Conservation (phyloP, 2,797 vertebrate genomes). For the Halcyon smyrnensis region DNA sequence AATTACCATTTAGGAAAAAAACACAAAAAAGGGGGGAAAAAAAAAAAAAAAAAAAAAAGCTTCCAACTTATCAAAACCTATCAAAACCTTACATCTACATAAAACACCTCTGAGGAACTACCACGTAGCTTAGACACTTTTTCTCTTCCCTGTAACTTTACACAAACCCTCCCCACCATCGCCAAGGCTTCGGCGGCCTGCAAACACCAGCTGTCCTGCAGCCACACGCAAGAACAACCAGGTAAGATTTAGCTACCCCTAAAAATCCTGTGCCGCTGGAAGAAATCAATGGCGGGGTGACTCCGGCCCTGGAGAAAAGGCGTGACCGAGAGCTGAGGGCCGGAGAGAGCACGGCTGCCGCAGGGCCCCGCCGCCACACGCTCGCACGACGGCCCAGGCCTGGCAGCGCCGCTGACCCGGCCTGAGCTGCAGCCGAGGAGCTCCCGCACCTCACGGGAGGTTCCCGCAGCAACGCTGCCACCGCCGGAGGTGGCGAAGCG, state of each 20-base stretch:
- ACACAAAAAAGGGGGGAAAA: neutral
- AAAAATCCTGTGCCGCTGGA: neutral
- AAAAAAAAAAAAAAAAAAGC: neutral
- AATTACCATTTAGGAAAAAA: neutral
- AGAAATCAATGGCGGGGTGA: neutral
- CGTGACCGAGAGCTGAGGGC: neutral
- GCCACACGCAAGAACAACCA: neutral
- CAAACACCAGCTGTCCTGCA: neutral
- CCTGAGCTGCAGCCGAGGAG: neutral
- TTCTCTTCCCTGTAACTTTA: neutral
- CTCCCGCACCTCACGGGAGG: neutral
- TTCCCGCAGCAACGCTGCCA: neutral
- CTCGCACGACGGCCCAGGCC: neutral
- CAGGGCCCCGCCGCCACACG: neutral
- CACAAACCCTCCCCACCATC: neutral
- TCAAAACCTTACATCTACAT: neutral
- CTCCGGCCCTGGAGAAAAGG: neutral
- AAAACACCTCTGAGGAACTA: neutral
- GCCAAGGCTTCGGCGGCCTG: neutral
- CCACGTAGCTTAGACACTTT: accelerated
- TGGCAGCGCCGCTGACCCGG: neutral
- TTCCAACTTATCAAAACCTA: neutral
- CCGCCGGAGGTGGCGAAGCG: neutral
- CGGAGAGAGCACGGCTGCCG: neutral
- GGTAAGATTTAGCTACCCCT: neutral